Base-by-base conservation (phyloP, 2,888 invertebrate genomes). In the Phalera bucephala region DNA sequence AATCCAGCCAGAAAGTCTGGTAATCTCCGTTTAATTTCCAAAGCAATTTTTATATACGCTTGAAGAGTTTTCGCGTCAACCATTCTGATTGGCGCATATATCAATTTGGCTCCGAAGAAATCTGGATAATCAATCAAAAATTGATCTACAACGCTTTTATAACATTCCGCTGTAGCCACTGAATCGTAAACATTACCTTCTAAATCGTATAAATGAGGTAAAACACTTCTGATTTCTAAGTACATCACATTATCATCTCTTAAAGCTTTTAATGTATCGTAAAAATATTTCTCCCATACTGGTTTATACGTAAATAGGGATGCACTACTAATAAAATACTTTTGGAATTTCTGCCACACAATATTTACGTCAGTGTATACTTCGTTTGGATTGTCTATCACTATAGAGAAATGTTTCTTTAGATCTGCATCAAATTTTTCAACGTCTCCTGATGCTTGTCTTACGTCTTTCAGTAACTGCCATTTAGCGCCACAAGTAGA, bases 1-100 rank as follows among this genome's bases (percentile, higher is more conserved):
- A 96, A 95, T 7, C 96, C 96, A 8, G 93, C 93, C n/a, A 96
- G 73, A 51, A 95, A 94, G 39, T 91, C 84, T 0, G 95, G 95
- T 58, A 92, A 90, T 23, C 66, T 64, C 0, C 56, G 65, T 64
- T 92, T 88, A n/a, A 92, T 70, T 48, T 65, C 48, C 37, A 57
- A 73, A 0, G 86, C 83, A n/a, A 52, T 81, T 38, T 67, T 45
- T 9, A 93, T 66, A 56, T 93, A 93, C 0, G 74, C 58, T 0
- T 78, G 66, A 0, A 93, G 65, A 0, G 82, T 79, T 9, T 65
- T 52, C 0, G 57, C 43, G 9, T 87, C 69, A 0, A 91, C 88
- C 1, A 71, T 66, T 43, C 94, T 90, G 0, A 82, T 33, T 0
- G 94, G 93, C 0, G 94, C 94, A 56, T 93, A 95, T 44, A 95